Conservation (phyloP, 2,888 invertebrate genomes). For the Polymixis lichenea region DNA sequence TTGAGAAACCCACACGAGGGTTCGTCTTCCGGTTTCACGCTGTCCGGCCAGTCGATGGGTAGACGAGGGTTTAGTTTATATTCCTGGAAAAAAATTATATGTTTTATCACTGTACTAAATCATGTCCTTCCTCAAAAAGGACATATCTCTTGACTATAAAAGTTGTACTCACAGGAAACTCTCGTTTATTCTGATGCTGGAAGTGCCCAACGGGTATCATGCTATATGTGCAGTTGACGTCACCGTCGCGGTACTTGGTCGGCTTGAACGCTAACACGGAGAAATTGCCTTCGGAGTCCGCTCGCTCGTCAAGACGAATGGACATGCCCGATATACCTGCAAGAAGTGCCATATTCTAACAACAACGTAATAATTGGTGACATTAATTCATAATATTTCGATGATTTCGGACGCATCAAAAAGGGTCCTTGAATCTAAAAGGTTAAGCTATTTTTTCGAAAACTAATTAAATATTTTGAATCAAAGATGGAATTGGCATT, state of each 20-base stretch:
- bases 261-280: conserved; percentile 96
- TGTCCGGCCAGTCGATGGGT: conserved; percentile 95
- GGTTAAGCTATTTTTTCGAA: neutral
- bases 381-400: conserved; percentile 1
- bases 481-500: neutral
- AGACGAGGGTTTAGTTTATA: conserved; percentile 93
- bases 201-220: conserved; percentile 97
- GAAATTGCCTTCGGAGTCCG: conserved; percentile 99
- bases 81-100: conserved; percentile 89
- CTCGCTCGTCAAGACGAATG: conserved; percentile 97
- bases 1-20: conserved; percentile 98
- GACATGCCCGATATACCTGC: conserved; percentile 98
- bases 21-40: conserved; percentile 96
- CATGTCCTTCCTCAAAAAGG: neutral
- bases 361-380: conserved; percentile 32
- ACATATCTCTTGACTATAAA: neutral
- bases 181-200: conserved; percentile 91
- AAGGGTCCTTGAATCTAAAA: neutral
- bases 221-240: conserved; percentile 92
- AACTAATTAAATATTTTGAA: neutral
- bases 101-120: neutral
- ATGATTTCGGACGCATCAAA: neutral
- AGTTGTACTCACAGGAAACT: conserved; percentile 93
- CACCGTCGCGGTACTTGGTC: conserved; percentile 84
- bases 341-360: conserved; percentile 33